phyloP scores from a whole-genome alignment of 2,797 vertebrate genomes.

The Neopelma chrysocephalum region DNA sequence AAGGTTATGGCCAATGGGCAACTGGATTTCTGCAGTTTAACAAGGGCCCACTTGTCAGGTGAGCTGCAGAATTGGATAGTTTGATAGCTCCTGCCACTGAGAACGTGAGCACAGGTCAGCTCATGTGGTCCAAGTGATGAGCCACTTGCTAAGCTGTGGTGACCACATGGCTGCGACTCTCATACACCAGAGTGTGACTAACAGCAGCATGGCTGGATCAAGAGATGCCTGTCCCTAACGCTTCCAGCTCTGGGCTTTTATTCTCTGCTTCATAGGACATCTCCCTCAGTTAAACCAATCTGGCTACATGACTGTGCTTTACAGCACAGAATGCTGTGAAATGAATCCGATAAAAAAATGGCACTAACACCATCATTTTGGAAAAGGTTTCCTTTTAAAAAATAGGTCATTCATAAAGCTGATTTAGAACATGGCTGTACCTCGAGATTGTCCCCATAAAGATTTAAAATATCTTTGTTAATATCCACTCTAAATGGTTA shows the following conservation, averaged over 20 bases:
- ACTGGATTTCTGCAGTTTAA: background rate
- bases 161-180: accelerated
- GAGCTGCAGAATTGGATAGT: background rate
- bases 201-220: background rate
- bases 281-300: background rate
- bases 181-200: accelerated
- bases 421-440: background rate
- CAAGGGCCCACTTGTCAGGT: background rate
- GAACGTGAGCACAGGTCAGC: background rate
- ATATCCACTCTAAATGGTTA: background rate
- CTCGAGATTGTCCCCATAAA: background rate
- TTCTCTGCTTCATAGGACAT: background rate
- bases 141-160: background rate
- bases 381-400: background rate
- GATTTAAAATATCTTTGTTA: conserved; percentile 19
- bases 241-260: background rate
- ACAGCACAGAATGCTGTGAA: background rate
- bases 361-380: background rate
- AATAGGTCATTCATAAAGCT: background rate
- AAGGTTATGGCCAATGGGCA: background rate
- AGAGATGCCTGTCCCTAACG: background rate
- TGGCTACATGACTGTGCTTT: background rate
- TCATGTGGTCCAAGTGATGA: background rate
- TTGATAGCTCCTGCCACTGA: background rate
- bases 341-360: background rate